Evolutionary conservation across 2,888 invertebrate species (phyloP).

Genomic region (Peribatodes rhomboidaria): DNA sequence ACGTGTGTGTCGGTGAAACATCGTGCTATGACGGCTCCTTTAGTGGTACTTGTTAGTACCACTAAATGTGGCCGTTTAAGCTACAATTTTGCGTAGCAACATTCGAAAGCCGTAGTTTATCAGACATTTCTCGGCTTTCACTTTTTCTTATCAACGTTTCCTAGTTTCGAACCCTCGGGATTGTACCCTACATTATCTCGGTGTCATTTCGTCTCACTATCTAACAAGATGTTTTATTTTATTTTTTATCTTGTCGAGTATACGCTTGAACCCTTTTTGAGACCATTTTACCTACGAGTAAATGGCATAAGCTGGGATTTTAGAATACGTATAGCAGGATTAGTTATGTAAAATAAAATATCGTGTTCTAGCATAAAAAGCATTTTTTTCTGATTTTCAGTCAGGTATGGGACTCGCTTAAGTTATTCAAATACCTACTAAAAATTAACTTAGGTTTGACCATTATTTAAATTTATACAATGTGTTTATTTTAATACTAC

Average conservation of each 20-base stretch:
- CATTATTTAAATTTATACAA: too few species aligned
- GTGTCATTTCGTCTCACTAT: constrained; percentile 24
- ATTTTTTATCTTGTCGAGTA: neutral
- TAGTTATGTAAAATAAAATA: neutral
- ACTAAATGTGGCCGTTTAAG: too few species aligned
- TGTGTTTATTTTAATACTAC: too few species aligned
- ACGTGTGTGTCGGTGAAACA: too few species aligned
- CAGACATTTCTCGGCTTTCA: constrained; percentile 9
- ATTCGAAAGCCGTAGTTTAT: constrained; percentile 2
- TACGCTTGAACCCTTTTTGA: constrained; percentile 6
- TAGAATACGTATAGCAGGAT: neutral
- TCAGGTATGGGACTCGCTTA: too few species aligned
- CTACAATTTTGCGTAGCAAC: neutral
- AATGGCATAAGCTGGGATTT: constrained; percentile 8
- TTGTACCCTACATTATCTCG: constrained; percentile 26
- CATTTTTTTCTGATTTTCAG: too few species aligned
- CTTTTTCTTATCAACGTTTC: constrained; percentile 24
- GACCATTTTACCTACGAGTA: constrained; percentile 9
- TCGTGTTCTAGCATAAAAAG: too few species aligned
- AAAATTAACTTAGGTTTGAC: too few species aligned
- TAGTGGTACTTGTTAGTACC: too few species aligned
- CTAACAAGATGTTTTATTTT: constrained; percentile 31
- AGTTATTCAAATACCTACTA: too few species aligned
- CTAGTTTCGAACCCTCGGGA: constrained; percentile 28
- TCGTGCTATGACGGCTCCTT: too few species aligned